Evolutionary conservation across 1,140 invertebrate genomes (phyloP).

Genomic region (Hycleus phaleratus): DNA sequence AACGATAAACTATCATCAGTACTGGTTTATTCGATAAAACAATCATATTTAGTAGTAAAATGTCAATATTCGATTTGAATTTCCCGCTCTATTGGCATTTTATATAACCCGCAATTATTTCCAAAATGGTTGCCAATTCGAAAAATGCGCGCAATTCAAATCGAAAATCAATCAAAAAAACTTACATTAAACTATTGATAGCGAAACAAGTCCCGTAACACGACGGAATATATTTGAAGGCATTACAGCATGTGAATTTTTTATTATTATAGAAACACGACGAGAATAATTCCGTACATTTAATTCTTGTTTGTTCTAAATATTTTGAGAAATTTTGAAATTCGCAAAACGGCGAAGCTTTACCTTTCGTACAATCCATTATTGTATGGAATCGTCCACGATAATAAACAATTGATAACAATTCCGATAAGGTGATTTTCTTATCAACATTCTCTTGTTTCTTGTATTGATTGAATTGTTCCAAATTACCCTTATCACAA

Average conservation of each 20-base stretch:
- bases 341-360: background rate
- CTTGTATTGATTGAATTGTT: background rate
- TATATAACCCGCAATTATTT: too few species aligned
- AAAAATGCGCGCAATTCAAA: background rate
- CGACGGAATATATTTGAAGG: background rate
- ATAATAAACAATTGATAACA: too few species aligned
- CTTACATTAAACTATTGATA: background rate
- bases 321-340: conserved; percentile 3
- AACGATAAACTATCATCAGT: background rate
- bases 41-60: background rate
- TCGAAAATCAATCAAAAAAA: background rate
- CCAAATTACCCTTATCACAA: conserved; percentile 1
- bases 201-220: conserved; percentile 1
- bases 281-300: conserved; percentile 1
- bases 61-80: too few species aligned
- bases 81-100: too few species aligned
- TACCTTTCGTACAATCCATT: too few species aligned
- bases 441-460: too few species aligned
- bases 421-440: too few species aligned
- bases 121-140: too few species aligned
- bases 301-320: background rate
- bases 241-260: conserved; percentile 5
- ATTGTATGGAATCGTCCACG: too few species aligned
- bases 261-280: conserved; percentile 4
- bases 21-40: background rate